Conservation (phyloP, 2,888 invertebrate genomes). For the Caenorhabditis panamensis region DNA sequence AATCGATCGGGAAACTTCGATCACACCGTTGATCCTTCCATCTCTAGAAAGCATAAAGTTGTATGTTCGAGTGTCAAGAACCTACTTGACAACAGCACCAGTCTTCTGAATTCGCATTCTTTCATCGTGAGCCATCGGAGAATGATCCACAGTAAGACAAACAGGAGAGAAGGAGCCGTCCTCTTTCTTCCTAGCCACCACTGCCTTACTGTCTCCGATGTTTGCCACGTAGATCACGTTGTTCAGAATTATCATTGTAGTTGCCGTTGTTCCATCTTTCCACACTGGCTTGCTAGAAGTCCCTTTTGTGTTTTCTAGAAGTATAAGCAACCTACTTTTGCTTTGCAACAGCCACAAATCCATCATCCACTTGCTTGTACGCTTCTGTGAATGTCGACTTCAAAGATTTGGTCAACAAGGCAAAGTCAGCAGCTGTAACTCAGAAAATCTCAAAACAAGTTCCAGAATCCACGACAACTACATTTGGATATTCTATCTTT, state of each 20-base stretch:
- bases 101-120: slow-evolving; percentile 83
- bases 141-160: slow-evolving; percentile 83
- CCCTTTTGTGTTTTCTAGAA: background rate
- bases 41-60: slow-evolving; percentile 75
- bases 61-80: background rate
- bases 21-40: slow-evolving; percentile 81
- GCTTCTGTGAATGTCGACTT: slow-evolving; percentile 82
- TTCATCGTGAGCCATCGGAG: slow-evolving; percentile 83
- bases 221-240: slow-evolving; percentile 83
- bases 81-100: slow-evolving; percentile 83
- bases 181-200: slow-evolving; percentile 61
- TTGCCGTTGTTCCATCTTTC: slow-evolving; percentile 84
- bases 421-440: slow-evolving; percentile 61
- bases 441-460: background rate
- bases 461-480: slow-evolving; percentile 64
- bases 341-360: slow-evolving; percentile 83
- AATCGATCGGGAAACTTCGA: slow-evolving; percentile 84
- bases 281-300: slow-evolving; percentile 83
- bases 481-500: slow-evolving; percentile 80
- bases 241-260: slow-evolving; percentile 83
- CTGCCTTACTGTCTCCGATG: slow-evolving; percentile 83
- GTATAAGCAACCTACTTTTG: slow-evolving; percentile 82
- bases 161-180: slow-evolving; percentile 75
- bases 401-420: slow-evolving; percentile 82
- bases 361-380: slow-evolving; percentile 83